These are phyloP conservation scores for Polyommatus icarus DNA, from an alignment of 2,888 invertebrate genomes.

Conservation along the genomic window DNA sequence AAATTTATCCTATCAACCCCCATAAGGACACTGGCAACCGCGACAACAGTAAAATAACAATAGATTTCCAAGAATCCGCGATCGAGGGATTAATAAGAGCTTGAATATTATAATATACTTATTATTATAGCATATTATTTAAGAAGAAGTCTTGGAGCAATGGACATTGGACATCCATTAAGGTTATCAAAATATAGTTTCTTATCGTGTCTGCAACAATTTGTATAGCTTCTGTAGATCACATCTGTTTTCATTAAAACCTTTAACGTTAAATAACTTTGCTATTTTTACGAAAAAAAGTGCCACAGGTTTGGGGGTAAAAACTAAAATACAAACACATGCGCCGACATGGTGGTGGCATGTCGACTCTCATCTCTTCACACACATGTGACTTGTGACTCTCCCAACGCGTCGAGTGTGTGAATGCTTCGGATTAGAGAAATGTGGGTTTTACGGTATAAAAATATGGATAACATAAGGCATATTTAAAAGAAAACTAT, in stretches of 20 bases:
- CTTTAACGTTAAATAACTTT: background rate
- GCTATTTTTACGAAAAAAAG: background rate
- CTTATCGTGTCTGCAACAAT: background rate
- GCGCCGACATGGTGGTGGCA: constrained; percentile 31
- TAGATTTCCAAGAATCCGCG: too few species aligned
- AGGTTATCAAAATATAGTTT: background rate
- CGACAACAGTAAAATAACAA: too few species aligned
- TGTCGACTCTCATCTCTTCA: background rate
- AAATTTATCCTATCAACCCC: too few species aligned
- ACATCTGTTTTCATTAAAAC: background rate
- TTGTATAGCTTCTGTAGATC: background rate
- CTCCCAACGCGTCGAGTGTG: constrained; percentile 24
- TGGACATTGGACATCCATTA: too few species aligned
- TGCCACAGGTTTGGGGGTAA: background rate
- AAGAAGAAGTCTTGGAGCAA: too few species aligned
- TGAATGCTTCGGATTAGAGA: constrained; percentile 15
- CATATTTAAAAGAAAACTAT: background rate
- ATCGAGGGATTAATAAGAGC: too few species aligned
- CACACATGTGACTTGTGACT: constrained; percentile 18
- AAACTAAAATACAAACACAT: constrained; percentile 9
- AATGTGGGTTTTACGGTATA: constrained; percentile 6
- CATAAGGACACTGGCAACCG: too few species aligned
- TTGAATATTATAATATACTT: too few species aligned
- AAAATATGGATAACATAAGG: constrained; percentile 28
- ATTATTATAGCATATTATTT: too few species aligned